Evolutionary conservation across 2,113 vertebrate species (phyloP).

Genomic region (Silurus asotus): DNA sequence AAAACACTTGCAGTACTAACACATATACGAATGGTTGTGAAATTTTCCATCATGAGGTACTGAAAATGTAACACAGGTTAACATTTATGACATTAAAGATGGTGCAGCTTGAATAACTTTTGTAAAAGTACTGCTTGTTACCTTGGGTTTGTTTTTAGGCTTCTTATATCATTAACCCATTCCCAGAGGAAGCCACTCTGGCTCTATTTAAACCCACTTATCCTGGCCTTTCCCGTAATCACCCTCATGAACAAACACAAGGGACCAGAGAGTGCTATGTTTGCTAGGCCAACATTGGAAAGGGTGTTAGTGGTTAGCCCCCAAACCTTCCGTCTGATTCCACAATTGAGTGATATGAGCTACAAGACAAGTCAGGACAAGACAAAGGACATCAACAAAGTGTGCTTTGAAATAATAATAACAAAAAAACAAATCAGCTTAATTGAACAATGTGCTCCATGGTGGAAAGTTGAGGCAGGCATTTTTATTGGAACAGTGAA

Average conservation of each 20-base stretch:
- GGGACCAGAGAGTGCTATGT: slow-evolving; percentile 45
- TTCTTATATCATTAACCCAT: slow-evolving; percentile 64
- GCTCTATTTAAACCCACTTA: slow-evolving; percentile 69
- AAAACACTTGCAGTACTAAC: slow-evolving; percentile 32
- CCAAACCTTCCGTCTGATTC: slow-evolving; percentile 20
- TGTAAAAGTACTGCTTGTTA: slow-evolving; percentile 50
- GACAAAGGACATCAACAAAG: slow-evolving; percentile 9
- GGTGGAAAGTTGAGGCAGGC: slow-evolving; percentile 36
- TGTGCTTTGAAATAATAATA: slow-evolving; percentile 43
- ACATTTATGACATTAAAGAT: slow-evolving; percentile 37
- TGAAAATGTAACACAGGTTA: slow-evolving; percentile 37
- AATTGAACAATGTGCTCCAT: slow-evolving; percentile 24
- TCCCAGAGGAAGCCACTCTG: slow-evolving; percentile 68
- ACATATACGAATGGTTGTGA: background rate
- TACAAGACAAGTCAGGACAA: slow-evolving; percentile 44
- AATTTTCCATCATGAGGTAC: slow-evolving; percentile 12
- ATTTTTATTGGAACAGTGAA: background rate
- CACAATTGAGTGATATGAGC: slow-evolving; percentile 14
- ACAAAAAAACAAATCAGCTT: slow-evolving; percentile 9
- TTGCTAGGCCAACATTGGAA: slow-evolving; percentile 35
- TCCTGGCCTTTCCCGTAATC: slow-evolving; percentile 63
- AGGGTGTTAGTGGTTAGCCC: slow-evolving; percentile 41
- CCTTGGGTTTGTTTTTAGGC: slow-evolving; percentile 59
- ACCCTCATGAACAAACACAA: slow-evolving; percentile 62
- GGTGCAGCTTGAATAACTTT: slow-evolving; percentile 46